These are phyloP conservation scores for Trididemnum clinides DNA, from an alignment of 23 tunicate species.

Conservation along the genomic window DNA sequence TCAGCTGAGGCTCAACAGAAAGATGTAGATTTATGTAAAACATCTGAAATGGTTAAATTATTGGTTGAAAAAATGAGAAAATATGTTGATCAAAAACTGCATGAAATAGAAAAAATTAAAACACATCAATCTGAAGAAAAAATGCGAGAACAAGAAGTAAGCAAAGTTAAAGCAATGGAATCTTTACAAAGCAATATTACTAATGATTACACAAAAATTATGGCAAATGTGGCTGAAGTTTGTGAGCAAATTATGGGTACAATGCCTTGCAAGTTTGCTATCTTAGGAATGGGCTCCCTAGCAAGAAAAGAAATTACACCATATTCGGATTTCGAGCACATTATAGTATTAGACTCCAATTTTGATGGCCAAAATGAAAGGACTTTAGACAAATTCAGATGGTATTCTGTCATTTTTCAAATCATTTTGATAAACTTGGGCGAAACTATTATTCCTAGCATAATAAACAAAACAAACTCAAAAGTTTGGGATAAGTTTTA, in stretches of 20 bases:
- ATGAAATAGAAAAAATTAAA: neutral
- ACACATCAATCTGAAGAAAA: neutral
- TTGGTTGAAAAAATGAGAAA: neutral
- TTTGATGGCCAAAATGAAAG: neutral
- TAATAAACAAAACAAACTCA: no score
- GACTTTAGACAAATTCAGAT: neutral
- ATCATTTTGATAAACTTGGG: slow-evolving; percentile 19
- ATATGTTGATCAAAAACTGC: neutral
- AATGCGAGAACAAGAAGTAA: neutral
- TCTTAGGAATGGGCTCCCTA: slow-evolving; percentile 17
- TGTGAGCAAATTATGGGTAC: neutral
- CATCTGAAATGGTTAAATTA: neutral
- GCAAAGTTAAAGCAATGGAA: neutral
- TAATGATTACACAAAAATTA: neutral
- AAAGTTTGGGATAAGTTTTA: slow-evolving; percentile 9
- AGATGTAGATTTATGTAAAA: neutral
- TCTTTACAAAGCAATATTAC: neutral
- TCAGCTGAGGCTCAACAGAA: neutral
- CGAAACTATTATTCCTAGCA: slow-evolving; percentile 27
- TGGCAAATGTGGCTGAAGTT: neutral
- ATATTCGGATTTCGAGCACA: slow-evolving; percentile 18
- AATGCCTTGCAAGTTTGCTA: slow-evolving; percentile 1
- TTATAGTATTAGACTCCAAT: neutral
- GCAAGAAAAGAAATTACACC: slow-evolving; percentile 21
- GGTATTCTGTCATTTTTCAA: slow-evolving; percentile 42